Base-by-base conservation (phyloP, 2,888 invertebrate species). In the Heliconius erato region DNA sequence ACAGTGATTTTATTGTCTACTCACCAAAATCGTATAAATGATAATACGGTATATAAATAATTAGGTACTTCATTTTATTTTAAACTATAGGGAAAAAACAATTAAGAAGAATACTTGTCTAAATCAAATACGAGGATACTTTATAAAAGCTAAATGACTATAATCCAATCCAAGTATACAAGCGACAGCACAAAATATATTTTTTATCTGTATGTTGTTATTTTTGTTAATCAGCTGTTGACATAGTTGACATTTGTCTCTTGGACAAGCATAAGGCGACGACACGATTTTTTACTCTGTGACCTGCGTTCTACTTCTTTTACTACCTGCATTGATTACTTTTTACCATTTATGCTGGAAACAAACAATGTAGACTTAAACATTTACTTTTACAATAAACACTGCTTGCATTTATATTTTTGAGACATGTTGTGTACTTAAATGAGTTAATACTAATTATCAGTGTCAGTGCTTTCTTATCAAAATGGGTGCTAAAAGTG, bases 401-500 rank as follows among this genome's bases (percentile, higher is more conserved):
- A 35, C 49, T 71, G 59, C 28, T 67, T 81, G 74, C 71, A 80
- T 74, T 82, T 83, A 74, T 65, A 16, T 79, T 35, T 74, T 79
- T 74, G 79, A 74, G 79, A 83, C 77, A 86, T 86, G 86, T 81
- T 81, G 79, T 84, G 87, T 87, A 87, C 86, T 87, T 87, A 87
- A 85, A 83, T 82, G 68, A 80, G 79, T 79, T 49, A 32, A 79
- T 65, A 71, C 69, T 44, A 72, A 69, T 84, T 82, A 84, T 80
- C 77, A 40, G 78, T 84, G 65, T 82, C 67, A 72, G 63, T 40
- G 74, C 67, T 86, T 86, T 82, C 68, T 80, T 83, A 85, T 84
- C 86, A 91, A 90, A 87, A 94, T 94, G 94, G 92, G 91, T 85
- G 92, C 89, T 87, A 91, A 90, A 77, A 84, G 82, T 74, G 84